A percentile compares a stretch with the other conserved stretches of the same genome.
These are phyloP conservation scores for Ochropacha duplaris DNA, from an alignment of 2,888 invertebrate species.

Conservation along the genomic window DNA sequence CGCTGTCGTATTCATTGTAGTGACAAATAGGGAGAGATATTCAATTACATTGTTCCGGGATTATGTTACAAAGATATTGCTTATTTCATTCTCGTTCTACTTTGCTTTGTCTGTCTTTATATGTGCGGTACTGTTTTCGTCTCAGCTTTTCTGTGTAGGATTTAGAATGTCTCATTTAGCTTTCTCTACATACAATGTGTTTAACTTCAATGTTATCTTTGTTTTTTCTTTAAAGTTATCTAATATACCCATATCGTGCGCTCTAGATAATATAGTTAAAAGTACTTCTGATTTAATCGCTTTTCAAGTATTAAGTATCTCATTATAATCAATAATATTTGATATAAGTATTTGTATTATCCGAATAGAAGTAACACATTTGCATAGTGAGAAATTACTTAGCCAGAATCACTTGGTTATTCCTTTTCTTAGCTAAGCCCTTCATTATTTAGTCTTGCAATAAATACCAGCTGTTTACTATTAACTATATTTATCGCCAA, in stretches of 20 bases:
- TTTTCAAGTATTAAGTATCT: too few relatives aligned
- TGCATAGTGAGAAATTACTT: background rate
- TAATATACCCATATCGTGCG: background rate
- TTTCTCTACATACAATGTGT: background rate
- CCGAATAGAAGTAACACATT: too few relatives aligned
- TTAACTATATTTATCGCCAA: background rate
- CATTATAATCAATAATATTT: too few relatives aligned
- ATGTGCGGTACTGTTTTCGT: background rate
- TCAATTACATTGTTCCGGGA: conserved; percentile 5
- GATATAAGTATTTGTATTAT: too few relatives aligned
- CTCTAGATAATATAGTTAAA: background rate
- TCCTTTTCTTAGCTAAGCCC: background rate
- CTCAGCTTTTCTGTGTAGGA: background rate
- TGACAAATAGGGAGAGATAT: conserved; percentile 13
- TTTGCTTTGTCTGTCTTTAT: background rate
- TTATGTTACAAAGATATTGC: background rate
- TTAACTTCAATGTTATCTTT: background rate
- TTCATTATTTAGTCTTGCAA: background rate
- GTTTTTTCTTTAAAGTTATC: background rate
- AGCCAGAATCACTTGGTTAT: background rate
- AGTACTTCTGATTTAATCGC: too few relatives aligned
- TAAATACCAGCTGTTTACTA: background rate
- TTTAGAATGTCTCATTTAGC: background rate
- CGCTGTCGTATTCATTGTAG: conserved; percentile 17
- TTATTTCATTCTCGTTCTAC: background rate